These are phyloP conservation scores for Drosophila grimshawi DNA, from an alignment of 1,140 invertebrate genomes.

Conservation along the genomic window DNA sequence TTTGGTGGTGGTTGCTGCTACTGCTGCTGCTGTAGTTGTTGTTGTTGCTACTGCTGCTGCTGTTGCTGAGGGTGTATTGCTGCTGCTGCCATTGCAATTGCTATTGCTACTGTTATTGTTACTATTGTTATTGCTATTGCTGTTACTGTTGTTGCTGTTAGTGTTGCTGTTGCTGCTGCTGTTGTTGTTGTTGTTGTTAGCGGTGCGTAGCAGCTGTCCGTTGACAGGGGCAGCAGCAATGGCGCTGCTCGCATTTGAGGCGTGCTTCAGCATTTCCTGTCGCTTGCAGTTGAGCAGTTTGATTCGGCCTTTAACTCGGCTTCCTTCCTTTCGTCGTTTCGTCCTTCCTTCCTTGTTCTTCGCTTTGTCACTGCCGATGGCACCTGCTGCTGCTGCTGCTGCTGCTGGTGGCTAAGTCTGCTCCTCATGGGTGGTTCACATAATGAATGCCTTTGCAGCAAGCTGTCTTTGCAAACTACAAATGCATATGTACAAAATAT, in stretches of 20 bases:
- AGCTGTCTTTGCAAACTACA: slow-evolving; percentile 18
- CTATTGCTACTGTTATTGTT: slow-evolving; percentile 15
- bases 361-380: not conserved
- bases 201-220: slow-evolving; percentile 58
- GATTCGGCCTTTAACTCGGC: not conserved
- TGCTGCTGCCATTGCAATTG: slow-evolving; percentile 9
- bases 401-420: slow-evolving; percentile 24
- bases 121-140: slow-evolving; percentile 18
- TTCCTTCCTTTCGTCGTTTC: not conserved
- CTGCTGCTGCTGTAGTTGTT: not conserved
- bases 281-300: not conserved
- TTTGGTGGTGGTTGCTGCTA: slow-evolving; percentile 8
- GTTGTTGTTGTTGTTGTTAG: slow-evolving; percentile 20
- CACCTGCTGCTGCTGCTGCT: slow-evolving; percentile 22
- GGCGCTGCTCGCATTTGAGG: slow-evolving; percentile 70
- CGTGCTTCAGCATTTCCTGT: slow-evolving; percentile 76
- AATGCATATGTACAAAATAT: not conserved
- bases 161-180: slow-evolving; percentile 35
- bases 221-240: slow-evolving; percentile 38
- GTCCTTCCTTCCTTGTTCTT: not conserved
- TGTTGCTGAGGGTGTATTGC: slow-evolving; percentile 30
- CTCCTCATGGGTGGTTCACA: slow-evolving; percentile 35
- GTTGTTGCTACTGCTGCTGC: slow-evolving; percentile 3
- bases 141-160: slow-evolving; percentile 18
- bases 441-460: slow-evolving; percentile 31